Percentiles rank a stretch among this genome's conserved stretches.
These are phyloP conservation scores for Melipona beecheii DNA, from an alignment of 2,888 invertebrate genomes.

Conservation along the genomic window DNA sequence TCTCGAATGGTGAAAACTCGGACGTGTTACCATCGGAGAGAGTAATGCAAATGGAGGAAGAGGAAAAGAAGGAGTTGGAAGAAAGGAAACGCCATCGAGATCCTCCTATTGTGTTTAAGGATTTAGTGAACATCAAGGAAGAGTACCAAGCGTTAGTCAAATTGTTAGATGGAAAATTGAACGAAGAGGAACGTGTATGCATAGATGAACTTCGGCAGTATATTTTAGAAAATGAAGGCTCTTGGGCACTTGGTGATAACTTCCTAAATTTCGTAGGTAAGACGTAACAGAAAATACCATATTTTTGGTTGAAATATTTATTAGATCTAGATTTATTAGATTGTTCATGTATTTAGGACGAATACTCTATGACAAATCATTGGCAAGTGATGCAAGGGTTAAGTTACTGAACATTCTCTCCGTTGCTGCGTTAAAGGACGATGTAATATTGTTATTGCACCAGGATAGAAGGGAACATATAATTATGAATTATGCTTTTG, in stretches of 20 bases:
- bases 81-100: slow-evolving; percentile 89
- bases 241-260: slow-evolving; percentile 96
- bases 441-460: slow-evolving; percentile 94
- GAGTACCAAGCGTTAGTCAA: slow-evolving; percentile 91
- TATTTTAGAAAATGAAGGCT: slow-evolving; percentile 94
- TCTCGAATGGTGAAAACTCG: slow-evolving; percentile 75
- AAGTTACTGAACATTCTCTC: slow-evolving; percentile 90
- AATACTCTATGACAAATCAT: slow-evolving; percentile 87
- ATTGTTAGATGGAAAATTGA: slow-evolving; percentile 89
- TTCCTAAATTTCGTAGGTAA: slow-evolving; percentile 93
- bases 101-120: slow-evolving; percentile 92
- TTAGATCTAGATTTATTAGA: not conserved
- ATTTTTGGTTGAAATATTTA: not conserved
- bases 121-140: slow-evolving; percentile 88
- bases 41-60: slow-evolving; percentile 86
- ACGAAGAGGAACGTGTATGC: slow-evolving; percentile 90
- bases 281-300: slow-evolving; percentile 55
- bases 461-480: slow-evolving; percentile 95
- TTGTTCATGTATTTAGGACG: slow-evolving; percentile 84
- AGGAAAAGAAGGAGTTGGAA: slow-evolving; percentile 88
- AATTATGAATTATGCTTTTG: slow-evolving; percentile 93
- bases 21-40: slow-evolving; percentile 85
- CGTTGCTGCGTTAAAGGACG: slow-evolving; percentile 93
- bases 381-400: slow-evolving; percentile 87
- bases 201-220: slow-evolving; percentile 94